phyloP scores from a whole-genome alignment of 2,888 invertebrate species.

The Plagiodera versicolora region DNA sequence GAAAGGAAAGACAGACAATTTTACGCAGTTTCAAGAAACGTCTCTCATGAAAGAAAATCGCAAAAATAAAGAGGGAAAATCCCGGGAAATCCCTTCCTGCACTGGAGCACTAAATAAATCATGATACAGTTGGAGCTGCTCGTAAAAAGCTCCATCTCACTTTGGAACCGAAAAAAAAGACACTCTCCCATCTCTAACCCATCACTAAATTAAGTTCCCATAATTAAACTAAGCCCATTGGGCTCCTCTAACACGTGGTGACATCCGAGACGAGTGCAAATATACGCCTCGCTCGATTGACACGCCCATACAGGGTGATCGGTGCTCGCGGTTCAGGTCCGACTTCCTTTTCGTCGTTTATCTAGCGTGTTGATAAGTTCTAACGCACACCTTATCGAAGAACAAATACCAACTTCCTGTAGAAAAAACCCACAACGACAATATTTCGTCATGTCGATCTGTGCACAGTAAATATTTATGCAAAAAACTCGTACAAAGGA shows the following conservation, averaged over 20 bases:
- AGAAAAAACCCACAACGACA: background rate
- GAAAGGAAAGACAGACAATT: too few relatives aligned
- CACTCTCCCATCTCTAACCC: too few relatives aligned
- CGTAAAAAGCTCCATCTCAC: background rate
- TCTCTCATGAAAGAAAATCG: background rate
- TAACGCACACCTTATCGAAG: background rate
- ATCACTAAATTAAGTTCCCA: too few relatives aligned
- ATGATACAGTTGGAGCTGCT: conserved; percentile 1
- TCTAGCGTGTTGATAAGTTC: too few relatives aligned
- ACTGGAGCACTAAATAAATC: conserved; percentile 6
- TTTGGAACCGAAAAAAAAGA: too few relatives aligned
- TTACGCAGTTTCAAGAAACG: background rate
- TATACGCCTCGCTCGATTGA: background rate
- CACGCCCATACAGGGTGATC: too few relatives aligned
- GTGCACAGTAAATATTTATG: background rate
- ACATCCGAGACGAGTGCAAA: background rate
- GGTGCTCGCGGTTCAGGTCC: too few relatives aligned
- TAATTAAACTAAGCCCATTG: too few relatives aligned
- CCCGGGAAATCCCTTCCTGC: conserved; percentile 2
- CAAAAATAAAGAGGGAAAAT: background rate
- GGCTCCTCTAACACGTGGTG: background rate
- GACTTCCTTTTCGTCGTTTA: too few relatives aligned
- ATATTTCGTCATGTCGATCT: background rate
- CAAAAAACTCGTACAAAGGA: background rate
- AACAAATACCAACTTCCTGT: background rate